Evolutionary conservation across 2,888 invertebrate genomes (phyloP).

Genomic region (Acleris sparsana): DNA sequence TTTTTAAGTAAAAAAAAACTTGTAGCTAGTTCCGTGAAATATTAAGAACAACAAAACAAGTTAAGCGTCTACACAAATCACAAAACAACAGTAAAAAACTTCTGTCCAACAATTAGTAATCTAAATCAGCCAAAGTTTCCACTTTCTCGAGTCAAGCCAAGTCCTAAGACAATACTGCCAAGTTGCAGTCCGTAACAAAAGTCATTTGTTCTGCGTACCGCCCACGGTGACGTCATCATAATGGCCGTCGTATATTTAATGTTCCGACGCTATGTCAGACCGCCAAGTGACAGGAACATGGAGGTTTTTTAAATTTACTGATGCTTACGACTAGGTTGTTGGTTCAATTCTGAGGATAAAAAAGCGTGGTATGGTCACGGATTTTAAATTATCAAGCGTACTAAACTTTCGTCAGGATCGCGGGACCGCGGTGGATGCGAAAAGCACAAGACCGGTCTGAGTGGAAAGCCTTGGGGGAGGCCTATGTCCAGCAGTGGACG

Average conservation of each 20-base stretch:
- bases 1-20: too few species aligned
- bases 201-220: slow-evolving; percentile 50
- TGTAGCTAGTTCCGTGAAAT: too few species aligned
- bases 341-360: too few species aligned
- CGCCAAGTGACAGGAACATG: slow-evolving; percentile 24
- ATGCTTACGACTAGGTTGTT: neutral
- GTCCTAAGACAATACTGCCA: slow-evolving; percentile 49
- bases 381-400: too few species aligned
- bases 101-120: slow-evolving; percentile 3
- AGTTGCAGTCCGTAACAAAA: slow-evolving; percentile 54
- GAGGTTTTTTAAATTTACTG: slow-evolving; percentile 1
- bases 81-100: neutral
- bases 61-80: too few species aligned
- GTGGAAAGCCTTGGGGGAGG: too few species aligned
- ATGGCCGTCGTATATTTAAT: slow-evolving; percentile 55
- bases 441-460: too few species aligned
- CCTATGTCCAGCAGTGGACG: too few species aligned
- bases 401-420: too few species aligned
- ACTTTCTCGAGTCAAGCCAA: neutral
- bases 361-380: too few species aligned
- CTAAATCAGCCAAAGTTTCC: neutral
- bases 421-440: too few species aligned
- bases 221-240: slow-evolving; percentile 53
- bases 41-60: too few species aligned
- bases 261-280: slow-evolving; percentile 47